Evolutionary conservation across 2,888 invertebrate species (phyloP), one percentile per base, ranked within the genome.

Genomic region (Nymphalis polychloros): DNA sequence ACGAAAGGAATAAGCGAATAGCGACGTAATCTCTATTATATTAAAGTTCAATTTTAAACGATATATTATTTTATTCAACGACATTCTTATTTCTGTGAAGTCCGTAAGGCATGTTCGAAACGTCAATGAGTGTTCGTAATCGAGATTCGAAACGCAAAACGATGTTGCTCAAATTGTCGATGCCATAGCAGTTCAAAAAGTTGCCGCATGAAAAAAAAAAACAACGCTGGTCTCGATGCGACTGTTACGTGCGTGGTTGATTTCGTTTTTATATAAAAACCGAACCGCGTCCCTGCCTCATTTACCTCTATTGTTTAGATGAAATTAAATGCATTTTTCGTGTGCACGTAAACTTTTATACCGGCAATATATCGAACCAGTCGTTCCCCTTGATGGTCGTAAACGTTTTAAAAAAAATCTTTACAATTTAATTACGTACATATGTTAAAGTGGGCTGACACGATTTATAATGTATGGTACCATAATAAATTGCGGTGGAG

Each of bases 381-480:
- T 76, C 82, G 27, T 79, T 78, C 80, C 79, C 80, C 81, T 79
- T 79, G 83, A 83, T 83, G 78, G 79, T 79, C 79, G 84, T 84
- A 86, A 87, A 89, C 85, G 82, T 80, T 78, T 84, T 82, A 79
- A 80, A 75, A 79, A 80, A 75, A 81, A 87, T 87, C 84, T 90
- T 90, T 86, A 91, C 86, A 84, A 83, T 88, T 87, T 92, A 92
- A 92, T 92, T 88, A 86, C 85, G 75, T 87, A 92, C 92, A 92
- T 92, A 86, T 92, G 91, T 92, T 91, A 88, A 82, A 82, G 77
- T 76, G 74, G 80, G 78, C 82, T 81, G 84, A 84, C 86, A 84
- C 89, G 84, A 89, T 91, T 92, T 90, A 91, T 85, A 89, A 87
- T 86, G 84, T 85, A 84, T 85, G 86, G 83, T 83, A 77, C 77